These are phyloP conservation scores for Drosophila aff. DNA, from an alignment of 1,140 invertebrate genomes.

Conservation along the genomic window DNA sequence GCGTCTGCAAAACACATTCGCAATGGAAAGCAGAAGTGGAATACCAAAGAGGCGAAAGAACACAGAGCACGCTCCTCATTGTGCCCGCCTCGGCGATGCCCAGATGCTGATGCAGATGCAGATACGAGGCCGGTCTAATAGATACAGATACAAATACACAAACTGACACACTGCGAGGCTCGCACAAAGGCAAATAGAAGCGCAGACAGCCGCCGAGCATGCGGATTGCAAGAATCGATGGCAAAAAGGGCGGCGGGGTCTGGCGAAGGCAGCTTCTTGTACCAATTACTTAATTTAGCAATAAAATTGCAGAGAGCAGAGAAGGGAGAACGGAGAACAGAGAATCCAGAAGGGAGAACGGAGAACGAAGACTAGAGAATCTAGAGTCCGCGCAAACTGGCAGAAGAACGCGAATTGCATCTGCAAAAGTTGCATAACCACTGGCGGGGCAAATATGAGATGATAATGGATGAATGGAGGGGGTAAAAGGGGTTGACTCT, in stretches of 20 bases:
- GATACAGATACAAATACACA: conserved; percentile 49
- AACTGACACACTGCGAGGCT: conserved; percentile 9
- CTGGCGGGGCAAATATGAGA: conserved; percentile 16
- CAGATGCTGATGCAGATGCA: conserved; percentile 51
- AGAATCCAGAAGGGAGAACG: conserved; percentile 6
- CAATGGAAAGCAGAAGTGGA: conserved; percentile 65
- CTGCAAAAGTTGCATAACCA: conserved; percentile 74
- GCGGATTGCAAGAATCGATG: conserved; percentile 69
- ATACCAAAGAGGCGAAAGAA: conserved; percentile 34
- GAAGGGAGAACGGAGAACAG: background rate
- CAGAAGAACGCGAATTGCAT: conserved; percentile 50
- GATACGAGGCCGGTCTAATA: conserved; percentile 55
- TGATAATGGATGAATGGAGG: conserved; percentile 15
- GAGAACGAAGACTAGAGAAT: conserved; percentile 6
- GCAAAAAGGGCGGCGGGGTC: conserved; percentile 7
- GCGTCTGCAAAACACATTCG: conserved; percentile 69
- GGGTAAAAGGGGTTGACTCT: conserved; percentile 21
- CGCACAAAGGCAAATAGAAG: conserved; percentile 52
- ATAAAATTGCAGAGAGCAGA: conserved; percentile 64
- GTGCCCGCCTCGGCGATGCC: conserved; percentile 41
- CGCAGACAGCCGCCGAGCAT: conserved; percentile 33
- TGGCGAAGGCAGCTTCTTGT: conserved; percentile 42
- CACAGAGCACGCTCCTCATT: conserved; percentile 58
- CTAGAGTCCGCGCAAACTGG: conserved; percentile 9
- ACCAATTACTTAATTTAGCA: conserved; percentile 82